Evolutionary conservation across 2,797 vertebrate genomes (phyloP), one percentile per base, ranked within the genome.

Genomic region (Philypnodon macrostomus): DNA sequence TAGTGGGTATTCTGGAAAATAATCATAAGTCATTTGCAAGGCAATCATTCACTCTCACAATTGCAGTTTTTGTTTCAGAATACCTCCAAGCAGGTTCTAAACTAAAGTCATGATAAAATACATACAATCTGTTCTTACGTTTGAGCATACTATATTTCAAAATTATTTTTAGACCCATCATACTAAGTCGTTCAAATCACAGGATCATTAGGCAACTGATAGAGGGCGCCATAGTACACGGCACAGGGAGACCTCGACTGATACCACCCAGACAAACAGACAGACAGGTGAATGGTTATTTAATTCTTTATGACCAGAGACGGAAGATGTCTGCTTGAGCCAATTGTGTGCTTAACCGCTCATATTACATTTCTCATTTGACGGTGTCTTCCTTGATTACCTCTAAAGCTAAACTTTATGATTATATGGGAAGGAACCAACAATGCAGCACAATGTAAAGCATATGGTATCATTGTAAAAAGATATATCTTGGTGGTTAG

Each of bases 171-270:
- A n/a, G n/a, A n/a, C n/a, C n/a, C n/a, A n/a, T n/a, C n/a, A n/a
- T n/a, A n/a, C n/a, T n/a, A n/a, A n/a, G n/a, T n/a, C n/a, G n/a
- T n/a, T n/a, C n/a, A n/a, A n/a, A n/a, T n/a, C n/a, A n/a, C n/a
- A n/a, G n/a, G n/a, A n/a, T n/a, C n/a, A n/a, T n/a, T n/a, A n/a
- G n/a, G n/a, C 30, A 3, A 36, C 56, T 53, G 53, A 46, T 65
- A 77, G 77, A 77, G 63, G 77, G 73, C 60, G 53, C 70, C 63
- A 80, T 1, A 59, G 18, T 49, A 63, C 63, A 73, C 31, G 35
- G 23, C 17, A 51, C 36, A 5, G 7, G 10, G 1, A 8, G n/a
- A 26, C 31, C 10, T 44, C 17, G 13, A 21, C 33, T 32, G 12
- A 23, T 37, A 30, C 16, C 26, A 47, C 14, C 40, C n/a, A n/a